These are phyloP conservation scores for Leptonema lineaticorne DNA, from an alignment of 1,140 invertebrate genomes.

Conservation along the genomic window DNA sequence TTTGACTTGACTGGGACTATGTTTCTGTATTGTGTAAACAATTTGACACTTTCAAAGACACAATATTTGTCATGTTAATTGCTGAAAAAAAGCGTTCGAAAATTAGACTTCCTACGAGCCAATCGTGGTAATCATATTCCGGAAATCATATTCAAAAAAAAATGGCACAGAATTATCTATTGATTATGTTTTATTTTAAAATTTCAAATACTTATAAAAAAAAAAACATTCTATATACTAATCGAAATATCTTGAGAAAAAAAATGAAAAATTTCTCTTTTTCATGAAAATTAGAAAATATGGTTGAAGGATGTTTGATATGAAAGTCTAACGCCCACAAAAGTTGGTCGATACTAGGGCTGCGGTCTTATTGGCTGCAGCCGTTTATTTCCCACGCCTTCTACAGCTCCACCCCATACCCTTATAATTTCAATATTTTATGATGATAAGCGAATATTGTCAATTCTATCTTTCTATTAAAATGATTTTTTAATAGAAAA, in stretches of 20 bases:
- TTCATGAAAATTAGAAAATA: no score
- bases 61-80: background rate
- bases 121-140: background rate
- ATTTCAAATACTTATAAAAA: no score
- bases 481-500: background rate
- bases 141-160: background rate
- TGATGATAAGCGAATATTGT: background rate
- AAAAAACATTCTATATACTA: no score
- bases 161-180: no score
- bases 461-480: background rate
- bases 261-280: no score
- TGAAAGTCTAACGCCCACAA: no score
- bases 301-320: no score
- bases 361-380: background rate
- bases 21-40: no score
- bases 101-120: background rate
- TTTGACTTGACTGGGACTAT: no score
- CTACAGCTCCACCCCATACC: background rate
- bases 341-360: background rate
- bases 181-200: no score
- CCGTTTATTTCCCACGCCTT: slow-evolving; percentile 3
- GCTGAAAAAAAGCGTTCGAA: background rate
- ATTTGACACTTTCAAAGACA: background rate
- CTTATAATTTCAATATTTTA: background rate
- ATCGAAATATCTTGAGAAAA: no score